Evolutionary conservation across 2,888 invertebrate species (phyloP), one percentile per base, ranked within the genome.

Genomic region (Eupithecia dodoneata): DNA sequence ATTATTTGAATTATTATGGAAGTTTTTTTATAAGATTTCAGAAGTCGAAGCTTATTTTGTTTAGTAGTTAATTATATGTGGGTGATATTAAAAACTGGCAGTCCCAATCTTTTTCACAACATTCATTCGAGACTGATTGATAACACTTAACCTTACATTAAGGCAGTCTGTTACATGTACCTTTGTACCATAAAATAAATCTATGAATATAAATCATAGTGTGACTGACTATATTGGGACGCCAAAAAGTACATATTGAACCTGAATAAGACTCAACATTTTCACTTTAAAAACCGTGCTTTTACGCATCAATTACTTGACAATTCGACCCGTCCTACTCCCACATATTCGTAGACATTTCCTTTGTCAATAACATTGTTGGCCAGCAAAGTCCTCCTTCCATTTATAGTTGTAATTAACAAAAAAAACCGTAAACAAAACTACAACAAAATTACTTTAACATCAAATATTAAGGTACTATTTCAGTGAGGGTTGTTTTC

Each of bases 141-240:
- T 67, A 45, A 44, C 45, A 45, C 18, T 6, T 67, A 67, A 63
- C 12, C 76, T 74, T 67, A 74, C 45, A 73, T n/a, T 55, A 69
- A 70, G 76, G 76, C 77, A 79, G 78, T 78, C 77, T 63, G 47
- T 73, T 71, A 79, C 78, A 73, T 78, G 74, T 75, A 78, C 77
- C 74, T 83, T 83, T 84, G 83, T 84, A 84, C 83, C 81, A 81
- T 76, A 55, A 76, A 79, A 79, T 81, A 82, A 80, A 69, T 10
- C 45, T 42, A 66, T 3, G 2, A 41, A 66, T 6, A 42, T 59
- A 41, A 66, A 42, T 7, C 15, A 63, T 30, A 59, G 10, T 59
- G 18, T 59, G 18, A 59, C 47, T 47, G 47, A 47, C n/a, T 59
- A 55, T n/a, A 55, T 55, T 18, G 55, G n/a, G n/a, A 55, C 6